Evolutionary conservation across 2,888 invertebrate species (phyloP), one percentile per base, ranked within the genome.

Genomic region (Hypolimnas misippus): DNA sequence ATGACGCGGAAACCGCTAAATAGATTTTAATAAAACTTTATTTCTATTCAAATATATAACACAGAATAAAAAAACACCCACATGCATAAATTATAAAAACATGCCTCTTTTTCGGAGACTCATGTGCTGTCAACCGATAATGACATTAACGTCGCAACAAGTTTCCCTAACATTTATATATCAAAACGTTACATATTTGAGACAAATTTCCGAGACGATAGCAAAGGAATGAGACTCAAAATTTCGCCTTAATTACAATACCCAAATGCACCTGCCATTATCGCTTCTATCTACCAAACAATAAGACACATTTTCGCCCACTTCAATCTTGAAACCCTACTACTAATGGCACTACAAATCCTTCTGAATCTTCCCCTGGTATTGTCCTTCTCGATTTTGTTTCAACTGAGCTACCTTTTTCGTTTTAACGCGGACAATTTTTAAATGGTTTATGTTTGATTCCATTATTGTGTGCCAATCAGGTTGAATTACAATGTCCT

Each of bases 391-490:
- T 73, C 72, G 74, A 79, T 89, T 90, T 89, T 89, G 82, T 83
- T 62, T 51, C 56, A 52, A 49, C 52, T 85, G 81, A 76, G 79
- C 76, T 71, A 78, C 79, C 83, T 84, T 90, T 87, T 89, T 87
- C 84, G 83, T 88, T 89, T 90, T 87, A 85, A 81, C 84, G 79
- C 82, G 83, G 82, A 85, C 90, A 89, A 88, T 91, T 92, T 92
- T 92, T 87, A 91, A 91, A 90, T 87, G 89, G 88, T 86, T 84
- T 86, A 89, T 85, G 86, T 87, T 90, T 91, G 91, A 90, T 89
- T 89, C 89, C 88, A 89, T 91, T 92, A 92, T 92, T 92, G 92
- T 92, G 88, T 92, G 91, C 91, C 92, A 92, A 91, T 92, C 92
- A 90, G 84, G 73, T 81, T 90, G 92, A 92, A 90, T 90, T 91